Evolutionary conservation across 2,797 vertebrate species (phyloP), one percentile per base, ranked within the genome.

Genomic region (Eidolon dupreanum): DNA sequence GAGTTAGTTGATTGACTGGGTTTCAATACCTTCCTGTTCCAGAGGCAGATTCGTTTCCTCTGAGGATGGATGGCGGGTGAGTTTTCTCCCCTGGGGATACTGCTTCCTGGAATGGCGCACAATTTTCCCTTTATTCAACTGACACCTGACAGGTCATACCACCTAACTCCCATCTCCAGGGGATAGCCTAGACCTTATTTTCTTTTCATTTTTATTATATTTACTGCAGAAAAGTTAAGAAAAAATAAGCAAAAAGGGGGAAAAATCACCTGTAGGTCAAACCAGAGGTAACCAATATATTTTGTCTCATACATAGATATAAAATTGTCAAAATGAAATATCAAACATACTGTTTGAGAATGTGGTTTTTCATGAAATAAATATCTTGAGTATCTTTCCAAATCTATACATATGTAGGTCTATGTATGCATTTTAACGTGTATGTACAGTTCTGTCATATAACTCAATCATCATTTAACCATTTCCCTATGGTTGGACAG

Each of bases 121-220:
- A 11, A 9, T 77, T 78, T 88, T 43, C 19, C 31, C n/a, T 68
- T 83, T 12, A 49, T 73, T 79, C 74, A 36, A 9, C 78, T 84
- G 70, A 68, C 22, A 79, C 17, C 87, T 43, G 61, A 17, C 36
- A 78, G 33, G 10, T 59, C 26, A 31, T 8, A 57, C 73, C 12
- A 2, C 51, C 68, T 66, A 46, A 22, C 17, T 46, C 33, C 38
- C 20, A 41, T 38, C 70, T 79, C 63, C 71, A 61, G 51, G 84
- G 51, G 12, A 66, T 2, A 49, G 3, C 49, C n/a, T 68, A 79
- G 22, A 73, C 57, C 43, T 90, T 55, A 10, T 90, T 87, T 85
- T 49, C 41, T 79, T 87, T 93, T 83, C 57, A 68, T 78, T 73
- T 94, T 71, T 38, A 81, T 61, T 88, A n/a, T 77, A 79, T 49